Evolutionary conservation across 2,888 invertebrate genomes (phyloP), one percentile per base, ranked within the genome.

Genomic region (Acrobasis consociella): DNA sequence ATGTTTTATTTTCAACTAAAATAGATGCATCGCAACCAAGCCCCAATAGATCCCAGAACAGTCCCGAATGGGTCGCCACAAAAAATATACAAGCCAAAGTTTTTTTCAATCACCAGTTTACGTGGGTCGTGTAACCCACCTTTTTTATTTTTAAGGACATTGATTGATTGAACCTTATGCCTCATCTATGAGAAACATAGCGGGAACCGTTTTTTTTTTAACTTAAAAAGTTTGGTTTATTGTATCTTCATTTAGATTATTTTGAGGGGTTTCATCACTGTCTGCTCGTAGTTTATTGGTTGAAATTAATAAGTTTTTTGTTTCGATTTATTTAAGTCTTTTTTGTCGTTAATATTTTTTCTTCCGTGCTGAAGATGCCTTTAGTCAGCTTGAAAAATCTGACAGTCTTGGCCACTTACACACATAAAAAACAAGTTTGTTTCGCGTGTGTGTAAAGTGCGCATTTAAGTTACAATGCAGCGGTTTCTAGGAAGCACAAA

Each of bases 91-190:
- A 82, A 83, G 82, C 73, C 77, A 77, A 79, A 77, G 74, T 83
- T 89, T 89, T 89, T 90, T 86, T 82, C 80, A 77, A 81, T 81
- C 79, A 81, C 70, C 80, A 87, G 83, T 88, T 89, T 87, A 90
- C 87, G 89, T 91, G 90, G 91, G 91, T 89, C 89, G 89, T 78
- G 83, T 82, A 79, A 77, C 81, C 79, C 74, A 78, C 83, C 82
- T 86, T 87, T 22, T 89, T 91, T 89, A 86, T 85, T 87, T 86
- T 84, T 85, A 84, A 83, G 84, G 91, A 90, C 91, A 86, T 91
- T 91, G 91, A 91, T 91, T 90, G 91, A 91, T 91, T 88, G 88
- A 85, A 85, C 91, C 85, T 89, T 89, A 87, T 87, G 82, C 83
- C 78, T 81, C 75, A 80, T 81, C 87, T 89, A 87, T 90, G 88